These are phyloP conservation scores for Trachymyrmex cornetzi DNA, from an alignment of 1,140 invertebrate species.

Conservation along the genomic window DNA sequence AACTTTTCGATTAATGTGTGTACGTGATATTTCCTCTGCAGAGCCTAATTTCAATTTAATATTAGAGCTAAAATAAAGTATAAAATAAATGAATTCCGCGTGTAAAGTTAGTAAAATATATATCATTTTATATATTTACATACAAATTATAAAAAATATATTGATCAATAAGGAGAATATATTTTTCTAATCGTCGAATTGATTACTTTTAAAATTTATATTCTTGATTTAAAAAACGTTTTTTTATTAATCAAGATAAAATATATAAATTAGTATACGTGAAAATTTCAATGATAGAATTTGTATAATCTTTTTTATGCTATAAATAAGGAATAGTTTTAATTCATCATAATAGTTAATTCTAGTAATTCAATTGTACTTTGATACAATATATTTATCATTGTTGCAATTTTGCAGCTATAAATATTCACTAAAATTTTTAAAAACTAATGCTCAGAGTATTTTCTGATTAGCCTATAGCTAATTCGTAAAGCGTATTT, in stretches of 20 bases:
- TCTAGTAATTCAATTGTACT: background rate
- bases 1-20: conserved; percentile 20
- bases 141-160: background rate
- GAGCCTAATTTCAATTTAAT: conserved; percentile 5
- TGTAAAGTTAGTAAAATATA: background rate
- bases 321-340: conserved; percentile 1
- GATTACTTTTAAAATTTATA: background rate
- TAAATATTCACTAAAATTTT: background rate
- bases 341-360: too few species aligned
- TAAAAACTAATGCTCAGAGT: background rate
- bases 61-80: conserved; percentile 9
- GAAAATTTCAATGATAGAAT: background rate
- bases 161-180: background rate
- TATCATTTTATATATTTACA: too few species aligned
- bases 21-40: conserved; percentile 39
- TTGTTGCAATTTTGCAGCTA: background rate
- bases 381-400: background rate
- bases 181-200: background rate
- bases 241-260: background rate
- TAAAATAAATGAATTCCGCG: background rate
- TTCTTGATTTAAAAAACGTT: background rate
- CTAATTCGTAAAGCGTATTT: too few species aligned
- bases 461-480: background rate
- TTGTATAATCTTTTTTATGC: background rate
- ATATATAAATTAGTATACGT: background rate